Evolutionary conservation across 2,113 vertebrate species (phyloP).

Genomic region (Lagopus leucura): DNA sequence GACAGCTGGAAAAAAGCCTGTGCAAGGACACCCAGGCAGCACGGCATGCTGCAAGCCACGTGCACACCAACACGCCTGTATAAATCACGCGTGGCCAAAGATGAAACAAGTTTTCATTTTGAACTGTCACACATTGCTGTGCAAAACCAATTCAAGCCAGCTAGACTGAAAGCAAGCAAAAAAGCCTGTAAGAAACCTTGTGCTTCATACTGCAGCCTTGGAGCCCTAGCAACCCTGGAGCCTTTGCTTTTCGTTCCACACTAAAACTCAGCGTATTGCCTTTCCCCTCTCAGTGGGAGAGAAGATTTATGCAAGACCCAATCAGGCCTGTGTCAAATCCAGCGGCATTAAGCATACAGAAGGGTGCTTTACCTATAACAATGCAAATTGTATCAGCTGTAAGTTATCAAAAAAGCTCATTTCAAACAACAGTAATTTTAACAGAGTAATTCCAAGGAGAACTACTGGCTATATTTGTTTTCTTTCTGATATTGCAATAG

Average conservation of each 20-base stretch:
- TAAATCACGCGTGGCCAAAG: background rate
- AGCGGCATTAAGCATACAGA: background rate
- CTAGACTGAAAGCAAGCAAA: background rate
- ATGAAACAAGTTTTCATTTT: background rate
- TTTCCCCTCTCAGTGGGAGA: background rate
- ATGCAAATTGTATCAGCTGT: constrained; percentile 15
- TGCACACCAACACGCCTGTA: accelerated
- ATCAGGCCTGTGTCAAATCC: background rate
- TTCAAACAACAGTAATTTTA: constrained; percentile 46
- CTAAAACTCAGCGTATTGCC: background rate
- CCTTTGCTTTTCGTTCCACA: background rate
- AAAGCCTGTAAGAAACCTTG: background rate
- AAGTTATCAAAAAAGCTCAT: constrained; percentile 52
- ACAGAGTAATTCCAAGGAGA: constrained; percentile 53
- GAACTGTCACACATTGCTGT: background rate
- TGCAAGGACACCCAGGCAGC: background rate
- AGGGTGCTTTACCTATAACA: constrained; percentile 30
- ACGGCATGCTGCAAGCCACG: background rate
- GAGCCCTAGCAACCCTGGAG: background rate
- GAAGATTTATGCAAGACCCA: background rate
- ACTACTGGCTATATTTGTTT: constrained; percentile 58
- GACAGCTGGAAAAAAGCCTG: background rate
- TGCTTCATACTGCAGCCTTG: background rate
- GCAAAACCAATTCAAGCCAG: background rate
- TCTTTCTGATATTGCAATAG: constrained; percentile 51